Evolutionary conservation across 2,113 vertebrate genomes (phyloP).

Genomic region (Sturnira hondurensis): DNA sequence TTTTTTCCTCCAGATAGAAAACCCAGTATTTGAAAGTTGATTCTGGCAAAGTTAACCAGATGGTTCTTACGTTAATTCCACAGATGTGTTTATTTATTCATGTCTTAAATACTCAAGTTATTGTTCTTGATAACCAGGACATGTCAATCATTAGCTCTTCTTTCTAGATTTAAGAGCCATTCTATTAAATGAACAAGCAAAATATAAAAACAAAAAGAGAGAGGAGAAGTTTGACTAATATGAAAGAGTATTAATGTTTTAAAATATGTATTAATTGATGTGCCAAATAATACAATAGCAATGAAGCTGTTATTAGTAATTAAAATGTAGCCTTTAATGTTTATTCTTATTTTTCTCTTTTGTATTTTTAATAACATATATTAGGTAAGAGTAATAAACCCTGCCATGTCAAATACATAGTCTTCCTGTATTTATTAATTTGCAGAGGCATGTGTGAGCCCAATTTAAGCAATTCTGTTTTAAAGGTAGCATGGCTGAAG

Average conservation of each 20-base stretch:
- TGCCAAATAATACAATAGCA: not conserved
- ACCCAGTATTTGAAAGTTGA: conserved; percentile 61
- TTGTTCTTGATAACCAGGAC: not conserved
- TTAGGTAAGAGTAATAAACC: not conserved
- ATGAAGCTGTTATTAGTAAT: not conserved
- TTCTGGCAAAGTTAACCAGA: conserved; percentile 64
- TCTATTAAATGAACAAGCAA: not conserved
- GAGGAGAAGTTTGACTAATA: not conserved
- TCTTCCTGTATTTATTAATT: not conserved
- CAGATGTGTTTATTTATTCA: conserved; percentile 66
- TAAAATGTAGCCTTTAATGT: not conserved
- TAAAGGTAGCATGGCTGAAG: not conserved
- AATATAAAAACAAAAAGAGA: not conserved
- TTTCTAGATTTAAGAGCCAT: not conserved
- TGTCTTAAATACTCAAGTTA: not conserved
- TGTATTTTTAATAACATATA: not conserved
- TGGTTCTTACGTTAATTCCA: conserved; percentile 52
- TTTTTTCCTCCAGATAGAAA: conserved; percentile 26
- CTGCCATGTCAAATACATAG: not conserved
- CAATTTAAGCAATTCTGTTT: not conserved
- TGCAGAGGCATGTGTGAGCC: not conserved
- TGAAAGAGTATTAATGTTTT: not conserved
- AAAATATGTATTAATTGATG: not conserved
- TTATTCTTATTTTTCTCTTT: not conserved
- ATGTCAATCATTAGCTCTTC: conserved; percentile 35